Base-by-base conservation (phyloP, 2,113 vertebrate species). In the Sinocyclocheilus grahami region DNA sequence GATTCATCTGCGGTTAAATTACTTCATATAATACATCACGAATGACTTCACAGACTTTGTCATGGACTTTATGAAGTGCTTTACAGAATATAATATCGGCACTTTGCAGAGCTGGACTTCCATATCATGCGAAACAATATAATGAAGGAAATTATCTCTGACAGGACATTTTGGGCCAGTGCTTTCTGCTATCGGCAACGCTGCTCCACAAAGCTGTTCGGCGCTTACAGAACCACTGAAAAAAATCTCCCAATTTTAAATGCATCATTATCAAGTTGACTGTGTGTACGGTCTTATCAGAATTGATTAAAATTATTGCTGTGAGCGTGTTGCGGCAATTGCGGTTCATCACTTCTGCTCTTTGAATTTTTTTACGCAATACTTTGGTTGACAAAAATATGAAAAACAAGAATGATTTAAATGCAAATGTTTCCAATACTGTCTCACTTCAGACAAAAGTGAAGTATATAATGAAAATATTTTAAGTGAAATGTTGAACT, bases 271-370 rank as follows among this genome's bases (percentile, higher is more conserved):
- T 30, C 24, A 71, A n/a, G 16, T 11, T 39, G 20, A 58, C 13
- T 71, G 6, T 42, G 62, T 63, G 3, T 78, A 53, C 18, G 75
- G 77, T 79, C 76, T 86, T 30, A 80, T 86, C 65, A 72, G 10
- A 39, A 58, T 80, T 37, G 18, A 53, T 60, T 37, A 24, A 42
- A 58, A 11, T 18, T 27, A 63, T 14, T 37, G 58, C 55, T 60
- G 37, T 63, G n/a, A 12, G 22, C 8, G 27, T 46, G 39, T 30
- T 27, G 46, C 46, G 30, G n/a, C 24, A 78, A 30, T 24, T 22
- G 30, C 8, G 4, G 0, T n/a, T 78, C 30, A 30, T 55, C 3
- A 18, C 58, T 78, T 58, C 9, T 12, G 30, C 16, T 46, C 42
- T 46, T 46, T 46, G 9, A 0, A 46, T 46, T 46, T 46, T 42